These are phyloP conservation scores for Tiaroga cobitis DNA, from an alignment of 2,797 vertebrate genomes.

Conservation along the genomic window DNA sequence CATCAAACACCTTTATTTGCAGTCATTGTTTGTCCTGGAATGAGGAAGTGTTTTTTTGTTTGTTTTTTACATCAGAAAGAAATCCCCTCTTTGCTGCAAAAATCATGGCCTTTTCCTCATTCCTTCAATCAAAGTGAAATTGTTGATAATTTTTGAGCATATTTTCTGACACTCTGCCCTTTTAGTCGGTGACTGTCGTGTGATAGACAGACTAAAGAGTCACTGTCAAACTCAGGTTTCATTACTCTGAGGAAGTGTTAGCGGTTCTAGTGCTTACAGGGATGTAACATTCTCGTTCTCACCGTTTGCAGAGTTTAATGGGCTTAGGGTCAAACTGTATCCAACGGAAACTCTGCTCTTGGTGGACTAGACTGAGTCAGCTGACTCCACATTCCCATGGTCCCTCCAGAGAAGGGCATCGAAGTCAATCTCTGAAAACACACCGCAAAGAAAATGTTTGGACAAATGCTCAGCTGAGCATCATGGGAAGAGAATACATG, in stretches of 20 bases:
- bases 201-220: not conserved
- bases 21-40: conserved; percentile 31
- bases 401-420: conserved; percentile 77
- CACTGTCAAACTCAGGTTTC: conserved; percentile 31
- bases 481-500: conserved; percentile 53
- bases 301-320: conserved; percentile 50
- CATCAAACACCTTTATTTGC: conserved; percentile 18
- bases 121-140: conserved; percentile 9
- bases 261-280: conserved; percentile 16
- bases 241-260: conserved; percentile 61
- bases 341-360: conserved; percentile 67
- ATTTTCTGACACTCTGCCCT: not conserved
- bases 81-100: conserved; percentile 20
- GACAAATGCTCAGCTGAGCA: conserved; percentile 52
- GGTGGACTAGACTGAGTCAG: conserved; percentile 70
- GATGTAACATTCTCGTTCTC: conserved; percentile 45
- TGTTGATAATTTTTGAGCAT: not conserved
- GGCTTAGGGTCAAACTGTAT: conserved; percentile 68
- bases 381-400: conserved; percentile 80
- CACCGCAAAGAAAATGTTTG: conserved; percentile 74
- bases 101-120: not conserved
- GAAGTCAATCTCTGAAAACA: conserved; percentile 79
- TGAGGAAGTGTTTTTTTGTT: conserved; percentile 39
- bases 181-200: not conserved
- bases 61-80: not conserved